Evolutionary conservation across 2,113 vertebrate genomes (phyloP), one percentile per base, ranked within the genome.

Genomic region (Meles meles): DNA sequence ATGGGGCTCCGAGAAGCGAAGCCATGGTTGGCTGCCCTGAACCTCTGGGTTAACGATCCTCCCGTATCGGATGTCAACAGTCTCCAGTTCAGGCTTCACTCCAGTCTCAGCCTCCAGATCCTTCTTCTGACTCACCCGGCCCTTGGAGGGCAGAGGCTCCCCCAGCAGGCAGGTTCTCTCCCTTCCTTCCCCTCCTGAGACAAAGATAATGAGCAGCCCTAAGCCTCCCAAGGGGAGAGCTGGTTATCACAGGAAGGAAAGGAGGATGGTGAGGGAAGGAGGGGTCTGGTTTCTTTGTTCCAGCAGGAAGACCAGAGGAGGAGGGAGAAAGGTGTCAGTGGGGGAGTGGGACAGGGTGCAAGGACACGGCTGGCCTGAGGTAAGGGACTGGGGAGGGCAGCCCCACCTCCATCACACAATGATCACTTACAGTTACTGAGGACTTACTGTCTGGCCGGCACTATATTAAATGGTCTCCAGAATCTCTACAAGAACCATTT

Each of bases 131-230:
- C 49, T 12, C 49, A 27, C 4, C 14, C 5, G 3, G 44, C 11
- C 31, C 79, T 8, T n/a, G 39, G n/a, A 83, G 86, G 82, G 47
- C 37, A 86, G 61, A 90, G 71, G 7, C 6, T 82, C 52, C 82
- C 80, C 27, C 12, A 55, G 47, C 47, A 47, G 42, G 76, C 92
- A 65, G 84, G 83, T 76, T 96, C 15, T 90, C 39, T 84, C 44
- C 31, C 59, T 94, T 1, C 0, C 96, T 98, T 97, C 97, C 96
- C 8, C 0, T 85, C 61, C 74, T 11, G 9, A 94, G 98, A 98
- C 98, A 98, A 98, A 98, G 96, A 97, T 98, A 97, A 97, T 49
- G 96, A 92, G 89, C 96, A 93, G 74, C 83, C 57, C 47, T 47
- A 47, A 59, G 34, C 80, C 44, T 89, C 86, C 63, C 85, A 29